Evolutionary conservation across 1,140 invertebrate species (phyloP).

Genomic region (Hycleus phaleratus): DNA sequence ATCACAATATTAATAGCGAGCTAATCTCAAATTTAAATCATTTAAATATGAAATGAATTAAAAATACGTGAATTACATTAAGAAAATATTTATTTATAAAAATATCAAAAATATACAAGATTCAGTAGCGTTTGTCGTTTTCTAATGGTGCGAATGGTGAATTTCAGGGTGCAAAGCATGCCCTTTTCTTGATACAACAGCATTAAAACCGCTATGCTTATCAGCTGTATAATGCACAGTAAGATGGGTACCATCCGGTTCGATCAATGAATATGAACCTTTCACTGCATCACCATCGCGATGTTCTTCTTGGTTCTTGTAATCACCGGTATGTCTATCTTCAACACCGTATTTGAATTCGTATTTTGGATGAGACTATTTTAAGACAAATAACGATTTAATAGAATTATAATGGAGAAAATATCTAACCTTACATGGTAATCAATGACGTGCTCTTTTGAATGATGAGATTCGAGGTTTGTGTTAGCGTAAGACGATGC

Average conservation of each 20-base stretch:
- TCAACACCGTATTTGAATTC: conserved; percentile 60
- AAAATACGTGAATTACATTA: too few species aligned
- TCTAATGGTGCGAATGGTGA: too few species aligned
- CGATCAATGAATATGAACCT: not conserved
- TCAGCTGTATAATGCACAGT: conserved; percentile 7
- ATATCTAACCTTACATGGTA: not conserved
- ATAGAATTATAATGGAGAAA: not conserved
- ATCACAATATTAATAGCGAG: too few species aligned
- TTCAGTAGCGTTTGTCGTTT: too few species aligned
- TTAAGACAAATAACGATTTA: not conserved
- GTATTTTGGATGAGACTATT: conserved; percentile 54
- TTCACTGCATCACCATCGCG: conserved; percentile 1
- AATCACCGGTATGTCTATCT: conserved; percentile 57
- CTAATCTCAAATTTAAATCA: too few species aligned
- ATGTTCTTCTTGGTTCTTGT: conserved; percentile 44
- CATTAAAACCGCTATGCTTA: conserved; percentile 2
- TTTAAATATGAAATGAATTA: too few species aligned
- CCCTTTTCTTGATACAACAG: not conserved
- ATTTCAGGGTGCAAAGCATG: not conserved
- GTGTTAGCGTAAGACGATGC: too few species aligned
- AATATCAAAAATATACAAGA: too few species aligned
- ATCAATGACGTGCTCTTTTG: not conserved
- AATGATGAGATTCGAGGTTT: too few species aligned
- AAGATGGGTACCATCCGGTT: conserved; percentile 4
- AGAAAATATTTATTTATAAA: too few species aligned